phyloP scores from a whole-genome alignment of 92 coral and sea anemone species.

The Metridium senile region DNA sequence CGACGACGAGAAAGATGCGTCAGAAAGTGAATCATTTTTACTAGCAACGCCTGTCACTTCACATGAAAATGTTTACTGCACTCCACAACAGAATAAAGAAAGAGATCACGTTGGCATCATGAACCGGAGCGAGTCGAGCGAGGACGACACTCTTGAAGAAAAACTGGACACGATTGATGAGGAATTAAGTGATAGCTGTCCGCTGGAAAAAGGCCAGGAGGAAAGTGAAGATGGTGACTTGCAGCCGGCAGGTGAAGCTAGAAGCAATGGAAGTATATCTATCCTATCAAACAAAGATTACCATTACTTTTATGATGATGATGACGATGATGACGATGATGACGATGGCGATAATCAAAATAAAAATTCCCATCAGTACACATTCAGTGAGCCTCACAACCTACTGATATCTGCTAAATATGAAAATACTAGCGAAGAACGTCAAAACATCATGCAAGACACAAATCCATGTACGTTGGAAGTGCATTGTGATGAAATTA shows the following conservation, averaged over 20 bases:
- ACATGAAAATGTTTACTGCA: neutral
- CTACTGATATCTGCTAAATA: neutral
- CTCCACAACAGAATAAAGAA: neutral
- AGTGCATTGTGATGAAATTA: too few relatives aligned
- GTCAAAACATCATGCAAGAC: neutral
- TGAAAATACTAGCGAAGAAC: neutral
- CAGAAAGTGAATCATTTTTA: neutral
- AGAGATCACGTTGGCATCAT: neutral
- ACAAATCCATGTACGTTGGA: too few relatives aligned
- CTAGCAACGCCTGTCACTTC: neutral
- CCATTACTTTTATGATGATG: too few relatives aligned
- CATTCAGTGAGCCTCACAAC: slow-evolving; percentile 2
- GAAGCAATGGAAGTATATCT: neutral
- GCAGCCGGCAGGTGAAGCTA: neutral
- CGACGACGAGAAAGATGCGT: neutral
- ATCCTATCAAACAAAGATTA: too few relatives aligned
- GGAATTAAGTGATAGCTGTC: too few relatives aligned
- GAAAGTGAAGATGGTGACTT: neutral
- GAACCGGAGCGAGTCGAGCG: slow-evolving; percentile 2
- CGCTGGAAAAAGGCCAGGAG: neutral
- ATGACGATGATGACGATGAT: too few relatives aligned
- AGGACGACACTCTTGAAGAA: neutral
- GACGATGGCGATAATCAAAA: neutral
- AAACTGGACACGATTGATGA: slow-evolving; percentile 7
- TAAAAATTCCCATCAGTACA: neutral